Conservation (phyloP, 2,797 vertebrate species). For the Pelobates cultripes region DNA sequence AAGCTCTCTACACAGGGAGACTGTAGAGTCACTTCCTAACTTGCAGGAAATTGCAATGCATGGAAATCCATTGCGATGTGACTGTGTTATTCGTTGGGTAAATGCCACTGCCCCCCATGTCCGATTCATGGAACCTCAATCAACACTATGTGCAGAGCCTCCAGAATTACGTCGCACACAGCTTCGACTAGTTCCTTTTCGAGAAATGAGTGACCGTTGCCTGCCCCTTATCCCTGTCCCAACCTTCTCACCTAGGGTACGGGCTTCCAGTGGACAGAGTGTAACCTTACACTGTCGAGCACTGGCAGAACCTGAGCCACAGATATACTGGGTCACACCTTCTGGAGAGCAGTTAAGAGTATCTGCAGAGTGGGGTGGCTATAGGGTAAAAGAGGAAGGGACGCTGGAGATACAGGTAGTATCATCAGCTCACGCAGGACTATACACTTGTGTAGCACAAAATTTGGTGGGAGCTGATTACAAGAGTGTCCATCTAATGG, state of each 20-base stretch:
- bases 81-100: constrained; percentile 95
- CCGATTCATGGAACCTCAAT: constrained; percentile 94
- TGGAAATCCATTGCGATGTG: constrained; percentile 93
- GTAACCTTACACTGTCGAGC: constrained; percentile 89
- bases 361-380: constrained; percentile 63
- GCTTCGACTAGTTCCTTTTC: constrained; percentile 87
- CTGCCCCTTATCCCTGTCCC: constrained; percentile 88
- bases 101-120: constrained; percentile 78
- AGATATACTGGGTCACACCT: constrained; percentile 94
- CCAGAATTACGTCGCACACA: constrained; percentile 85
- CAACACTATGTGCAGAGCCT: constrained; percentile 90
- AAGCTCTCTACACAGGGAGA: constrained; percentile 89
- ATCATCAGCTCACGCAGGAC: constrained; percentile 77
- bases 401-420: constrained; percentile 86
- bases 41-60: constrained; percentile 96
- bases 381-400: constrained; percentile 84
- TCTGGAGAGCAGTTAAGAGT: constrained; percentile 73
- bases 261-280: constrained; percentile 70
- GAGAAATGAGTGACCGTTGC: constrained; percentile 92
- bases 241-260: constrained; percentile 81
- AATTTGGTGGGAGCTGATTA: constrained; percentile 92
- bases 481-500: constrained; percentile 79
- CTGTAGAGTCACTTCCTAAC: constrained; percentile 86
- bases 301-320: constrained; percentile 89
- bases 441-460: constrained; percentile 96